These are phyloP conservation scores for Cryptoblepharus egeriae DNA, from an alignment of 2,797 vertebrate species.

Conservation along the genomic window DNA sequence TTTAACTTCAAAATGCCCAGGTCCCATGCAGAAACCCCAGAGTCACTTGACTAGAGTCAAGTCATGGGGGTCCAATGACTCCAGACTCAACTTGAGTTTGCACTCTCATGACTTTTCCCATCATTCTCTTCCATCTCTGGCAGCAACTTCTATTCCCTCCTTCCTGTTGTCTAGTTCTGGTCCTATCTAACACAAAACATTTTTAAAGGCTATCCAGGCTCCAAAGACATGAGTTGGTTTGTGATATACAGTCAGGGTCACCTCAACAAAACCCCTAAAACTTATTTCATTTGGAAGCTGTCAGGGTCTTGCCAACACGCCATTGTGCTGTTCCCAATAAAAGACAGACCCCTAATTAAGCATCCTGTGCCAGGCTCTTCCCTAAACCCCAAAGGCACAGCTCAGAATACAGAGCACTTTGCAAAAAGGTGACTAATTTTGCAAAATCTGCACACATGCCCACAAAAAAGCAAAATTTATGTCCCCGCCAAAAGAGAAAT, in stretches of 20 bases:
- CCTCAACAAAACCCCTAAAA: background rate
- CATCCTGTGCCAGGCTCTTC: background rate
- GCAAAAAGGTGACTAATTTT: slow-evolving; percentile 54
- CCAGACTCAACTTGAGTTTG: no score
- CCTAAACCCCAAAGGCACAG: background rate
- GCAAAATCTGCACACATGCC: slow-evolving; percentile 65
- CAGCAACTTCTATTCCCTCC: background rate
- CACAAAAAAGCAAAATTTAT: slow-evolving; percentile 68
- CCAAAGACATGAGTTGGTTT: background rate
- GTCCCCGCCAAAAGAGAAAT: slow-evolving; percentile 61
- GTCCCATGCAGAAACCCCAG: no score
- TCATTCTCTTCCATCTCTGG: background rate
- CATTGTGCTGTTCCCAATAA: background rate
- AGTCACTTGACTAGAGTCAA: no score
- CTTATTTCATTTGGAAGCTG: slow-evolving; percentile 19
- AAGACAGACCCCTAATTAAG: slow-evolving; percentile 2
- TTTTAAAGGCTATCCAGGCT: background rate
- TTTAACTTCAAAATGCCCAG: no score
- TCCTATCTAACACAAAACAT: background rate
- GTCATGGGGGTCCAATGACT: no score
- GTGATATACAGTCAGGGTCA: background rate
- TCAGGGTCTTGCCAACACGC: background rate
- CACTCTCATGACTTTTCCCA: no score
- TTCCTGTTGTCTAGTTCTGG: background rate
- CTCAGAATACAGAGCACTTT: slow-evolving; percentile 21